These are phyloP conservation scores for Melieria omissa DNA, from an alignment of 2,888 invertebrate genomes.

Conservation along the genomic window DNA sequence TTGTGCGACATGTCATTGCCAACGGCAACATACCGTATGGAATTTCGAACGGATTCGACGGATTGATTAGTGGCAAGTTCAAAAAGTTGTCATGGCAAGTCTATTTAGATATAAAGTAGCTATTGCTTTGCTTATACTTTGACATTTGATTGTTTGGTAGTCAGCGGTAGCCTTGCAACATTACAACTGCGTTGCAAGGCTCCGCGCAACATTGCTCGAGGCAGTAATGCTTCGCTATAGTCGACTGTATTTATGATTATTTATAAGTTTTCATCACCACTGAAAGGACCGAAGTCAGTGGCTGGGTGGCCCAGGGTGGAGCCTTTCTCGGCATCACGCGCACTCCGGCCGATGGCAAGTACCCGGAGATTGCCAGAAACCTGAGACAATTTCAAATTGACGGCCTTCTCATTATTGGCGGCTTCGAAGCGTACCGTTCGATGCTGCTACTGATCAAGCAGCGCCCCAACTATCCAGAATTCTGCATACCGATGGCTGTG, in stretches of 20 bases:
- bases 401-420: constrained; percentile 89
- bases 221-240: not conserved
- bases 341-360: constrained; percentile 83
- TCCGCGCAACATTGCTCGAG: not conserved
- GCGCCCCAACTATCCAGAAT: constrained; percentile 73
- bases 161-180: too few species aligned
- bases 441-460: constrained; percentile 64
- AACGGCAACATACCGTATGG: constrained; percentile 93
- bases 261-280: too few species aligned
- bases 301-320: constrained; percentile 98
- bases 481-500: constrained; percentile 93
- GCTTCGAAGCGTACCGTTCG: constrained; percentile 83
- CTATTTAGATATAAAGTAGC: too few species aligned
- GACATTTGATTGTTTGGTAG: too few species aligned
- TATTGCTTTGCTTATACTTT: too few species aligned
- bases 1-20: constrained; percentile 94
- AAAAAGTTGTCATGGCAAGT: constrained; percentile 75
- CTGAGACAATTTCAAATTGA: constrained; percentile 89
- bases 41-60: constrained; percentile 95
- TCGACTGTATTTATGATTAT: too few species aligned
- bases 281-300: constrained; percentile 91
- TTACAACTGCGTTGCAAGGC: too few species aligned
- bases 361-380: constrained; percentile 83
- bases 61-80: constrained; percentile 90
- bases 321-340: constrained; percentile 96